Conservation (phyloP, 2,113 vertebrate genomes). For the Crocuta crocuta region DNA sequence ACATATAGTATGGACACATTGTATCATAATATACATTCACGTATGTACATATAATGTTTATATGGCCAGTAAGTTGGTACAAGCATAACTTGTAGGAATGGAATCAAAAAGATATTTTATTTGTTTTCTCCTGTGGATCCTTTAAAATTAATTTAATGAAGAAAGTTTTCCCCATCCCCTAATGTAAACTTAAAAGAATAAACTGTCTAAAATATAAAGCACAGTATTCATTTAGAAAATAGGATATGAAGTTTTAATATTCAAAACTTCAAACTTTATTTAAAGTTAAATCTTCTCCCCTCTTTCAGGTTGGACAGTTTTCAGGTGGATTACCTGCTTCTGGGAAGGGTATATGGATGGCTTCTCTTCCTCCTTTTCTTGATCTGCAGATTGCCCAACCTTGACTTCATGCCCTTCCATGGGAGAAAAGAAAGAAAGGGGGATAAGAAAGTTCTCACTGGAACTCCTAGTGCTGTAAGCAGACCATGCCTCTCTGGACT, state of each 20-base stretch:
- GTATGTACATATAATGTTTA: background rate
- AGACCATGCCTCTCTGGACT: background rate
- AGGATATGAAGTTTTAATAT: background rate
- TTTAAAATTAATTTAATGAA: conserved; percentile 11
- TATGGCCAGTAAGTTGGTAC: background rate
- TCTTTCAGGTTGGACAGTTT: background rate
- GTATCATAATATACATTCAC: background rate
- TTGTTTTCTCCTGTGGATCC: background rate
- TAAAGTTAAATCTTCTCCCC: background rate
- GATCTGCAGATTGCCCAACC: background rate
- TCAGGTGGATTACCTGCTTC: background rate
- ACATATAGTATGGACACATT: background rate
- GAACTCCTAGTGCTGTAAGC: background rate
- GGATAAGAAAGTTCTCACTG: background rate
- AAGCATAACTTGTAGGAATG: background rate
- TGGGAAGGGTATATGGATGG: background rate
- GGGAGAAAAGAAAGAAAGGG: background rate
- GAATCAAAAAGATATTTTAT: background rate
- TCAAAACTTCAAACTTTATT: background rate
- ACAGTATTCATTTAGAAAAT: background rate
- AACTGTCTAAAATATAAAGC: conserved; percentile 28
- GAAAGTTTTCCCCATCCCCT: background rate
- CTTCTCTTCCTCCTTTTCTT: background rate
- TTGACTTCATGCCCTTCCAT: background rate
- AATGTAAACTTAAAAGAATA: conserved; percentile 4